These are phyloP conservation scores for Spongilla lacustris DNA, from an alignment of 37 sponge, comb jelly and placozoan species.

Conservation along the genomic window DNA sequence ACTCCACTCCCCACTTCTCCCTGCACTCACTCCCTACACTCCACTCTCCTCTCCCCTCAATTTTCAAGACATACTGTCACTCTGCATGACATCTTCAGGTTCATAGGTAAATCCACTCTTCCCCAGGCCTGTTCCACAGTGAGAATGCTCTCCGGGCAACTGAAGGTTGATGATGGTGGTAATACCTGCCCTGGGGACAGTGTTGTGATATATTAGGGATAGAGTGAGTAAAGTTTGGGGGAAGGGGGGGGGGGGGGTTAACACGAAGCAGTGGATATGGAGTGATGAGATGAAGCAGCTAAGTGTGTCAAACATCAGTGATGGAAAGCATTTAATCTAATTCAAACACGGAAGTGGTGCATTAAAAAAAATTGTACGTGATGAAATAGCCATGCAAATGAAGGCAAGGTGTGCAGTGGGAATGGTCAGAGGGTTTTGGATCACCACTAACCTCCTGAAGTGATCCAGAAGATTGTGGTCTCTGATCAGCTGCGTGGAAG, in stretches of 20 bases:
- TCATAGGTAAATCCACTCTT: conserved; percentile 88
- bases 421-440: too few relatives aligned
- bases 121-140: conserved; percentile 91
- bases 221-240: too few relatives aligned
- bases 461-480: conserved; percentile 64
- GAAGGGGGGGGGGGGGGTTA: neutral
- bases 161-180: conserved; percentile 91
- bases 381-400: too few relatives aligned
- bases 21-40: conserved; percentile 19
- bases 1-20: conserved; percentile 4
- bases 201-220: too few relatives aligned
- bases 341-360: too few relatives aligned
- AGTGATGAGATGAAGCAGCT: neutral
- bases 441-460: conserved; percentile 72
- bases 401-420: too few relatives aligned
- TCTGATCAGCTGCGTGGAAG: conserved; percentile 75
- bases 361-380: too few relatives aligned
- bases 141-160: conserved; percentile 84
- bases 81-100: conserved; percentile 89
- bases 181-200: conserved; percentile 71
- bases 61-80: conserved; percentile 45
- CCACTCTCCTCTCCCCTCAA: conserved; percentile 48
- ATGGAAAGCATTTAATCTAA: too few relatives aligned
- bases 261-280: neutral
- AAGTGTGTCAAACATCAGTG: too few relatives aligned